Percentiles rank a stretch among this genome's conserved stretches.
These are phyloP conservation scores for Phaedon cochleariae DNA, from an alignment of 2,888 invertebrate genomes.

Conservation along the genomic window DNA sequence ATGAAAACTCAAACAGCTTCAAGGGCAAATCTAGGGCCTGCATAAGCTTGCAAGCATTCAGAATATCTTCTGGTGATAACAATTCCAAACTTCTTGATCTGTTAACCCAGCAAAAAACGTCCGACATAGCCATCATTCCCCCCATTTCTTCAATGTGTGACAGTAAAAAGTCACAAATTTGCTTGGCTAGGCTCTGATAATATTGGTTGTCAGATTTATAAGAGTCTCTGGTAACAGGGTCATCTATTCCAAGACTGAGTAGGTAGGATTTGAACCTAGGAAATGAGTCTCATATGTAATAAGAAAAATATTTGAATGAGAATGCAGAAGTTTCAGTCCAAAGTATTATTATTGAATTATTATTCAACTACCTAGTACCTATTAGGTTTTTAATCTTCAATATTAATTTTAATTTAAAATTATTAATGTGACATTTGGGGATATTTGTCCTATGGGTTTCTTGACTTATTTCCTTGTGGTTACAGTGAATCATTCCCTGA, in stretches of 20 bases:
- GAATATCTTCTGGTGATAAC: slow-evolving; percentile 94
- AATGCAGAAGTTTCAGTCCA: no score
- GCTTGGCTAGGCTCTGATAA: slow-evolving; percentile 83
- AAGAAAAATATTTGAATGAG: no score
- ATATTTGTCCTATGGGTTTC: no score
- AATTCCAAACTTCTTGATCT: slow-evolving; percentile 95
- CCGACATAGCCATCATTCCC: slow-evolving; percentile 96
- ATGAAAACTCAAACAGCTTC: slow-evolving; percentile 85
- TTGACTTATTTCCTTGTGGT: no score
- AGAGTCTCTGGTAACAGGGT: slow-evolving; percentile 94
- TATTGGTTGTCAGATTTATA: slow-evolving; percentile 88
- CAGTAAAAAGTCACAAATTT: slow-evolving; percentile 83
- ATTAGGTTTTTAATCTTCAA: no score
- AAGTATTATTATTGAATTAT: no score
- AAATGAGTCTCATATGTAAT: neutral
- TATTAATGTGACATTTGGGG: no score
- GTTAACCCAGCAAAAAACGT: slow-evolving; percentile 97
- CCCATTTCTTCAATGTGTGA: slow-evolving; percentile 88
- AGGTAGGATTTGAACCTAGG: slow-evolving; percentile 91
- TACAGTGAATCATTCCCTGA: no score
- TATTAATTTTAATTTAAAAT: no score
- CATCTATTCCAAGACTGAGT: slow-evolving; percentile 95
- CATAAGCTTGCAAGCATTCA: slow-evolving; percentile 85
- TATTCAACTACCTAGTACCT: no score
- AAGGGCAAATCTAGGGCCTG: slow-evolving; percentile 74